Evolutionary conservation across 2,888 invertebrate species (phyloP).

Genomic region (Phengaris alcon): DNA sequence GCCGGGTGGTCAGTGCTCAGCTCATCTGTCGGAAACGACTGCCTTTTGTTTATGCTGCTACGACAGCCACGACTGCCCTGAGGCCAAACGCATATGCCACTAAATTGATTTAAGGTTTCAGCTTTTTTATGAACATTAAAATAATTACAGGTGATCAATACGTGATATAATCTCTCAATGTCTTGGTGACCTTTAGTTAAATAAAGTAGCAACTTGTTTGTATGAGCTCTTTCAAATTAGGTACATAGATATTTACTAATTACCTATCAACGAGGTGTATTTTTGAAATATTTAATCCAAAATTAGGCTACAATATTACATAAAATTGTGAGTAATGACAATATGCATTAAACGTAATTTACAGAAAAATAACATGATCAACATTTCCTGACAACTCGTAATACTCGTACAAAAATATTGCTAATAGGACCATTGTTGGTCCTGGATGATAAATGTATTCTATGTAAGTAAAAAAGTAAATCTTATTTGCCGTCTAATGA

Average conservation of each 20-base stretch:
- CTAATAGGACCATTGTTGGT: no score
- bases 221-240: not conserved
- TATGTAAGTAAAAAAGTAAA: not conserved
- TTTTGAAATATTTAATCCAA: no score
- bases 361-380: no score
- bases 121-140: slow-evolving; percentile 1
- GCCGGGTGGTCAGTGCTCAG: slow-evolving; percentile 62
- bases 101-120: slow-evolving; percentile 7
- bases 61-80: slow-evolving; percentile 41
- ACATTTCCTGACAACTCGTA: no score
- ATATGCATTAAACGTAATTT: no score
- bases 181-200: not conserved
- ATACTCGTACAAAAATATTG: no score
- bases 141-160: slow-evolving; percentile 1
- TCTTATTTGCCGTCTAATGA: not conserved
- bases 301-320: no score
- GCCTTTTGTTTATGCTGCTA: slow-evolving; percentile 46
- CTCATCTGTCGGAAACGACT: slow-evolving; percentile 46
- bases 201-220: not conserved
- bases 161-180: not conserved
- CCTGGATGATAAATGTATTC: no score
- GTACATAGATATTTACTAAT: not conserved
- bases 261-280: no score
- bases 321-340: no score
- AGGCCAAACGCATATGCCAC: slow-evolving; percentile 21